phyloP scores from a whole-genome alignment of 1,140 invertebrate species.

The Drosophila setifemur region DNA sequence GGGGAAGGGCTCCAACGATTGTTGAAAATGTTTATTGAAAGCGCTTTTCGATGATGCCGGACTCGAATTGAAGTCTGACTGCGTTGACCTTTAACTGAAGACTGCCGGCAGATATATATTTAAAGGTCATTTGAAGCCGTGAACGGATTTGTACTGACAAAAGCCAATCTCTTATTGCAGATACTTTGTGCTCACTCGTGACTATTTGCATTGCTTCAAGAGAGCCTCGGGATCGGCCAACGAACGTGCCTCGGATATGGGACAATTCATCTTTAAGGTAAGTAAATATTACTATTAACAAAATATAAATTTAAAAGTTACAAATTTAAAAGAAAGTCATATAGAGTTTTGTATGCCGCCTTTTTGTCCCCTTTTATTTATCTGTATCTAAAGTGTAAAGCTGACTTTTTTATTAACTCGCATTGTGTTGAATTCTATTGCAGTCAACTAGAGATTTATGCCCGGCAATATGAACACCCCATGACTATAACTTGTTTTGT shows the following conservation, averaged over 20 bases:
- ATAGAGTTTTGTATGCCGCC: neutral
- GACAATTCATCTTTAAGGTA: slow-evolving; percentile 88
- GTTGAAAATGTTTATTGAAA: slow-evolving; percentile 38
- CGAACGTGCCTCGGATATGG: slow-evolving; percentile 87
- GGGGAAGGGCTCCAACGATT: slow-evolving; percentile 17
- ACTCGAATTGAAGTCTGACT: slow-evolving; percentile 22
- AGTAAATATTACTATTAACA: slow-evolving; percentile 18
- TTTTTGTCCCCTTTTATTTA: neutral
- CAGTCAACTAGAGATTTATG: slow-evolving; percentile 52
- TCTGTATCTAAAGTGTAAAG: neutral
- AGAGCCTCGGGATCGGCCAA: slow-evolving; percentile 84
- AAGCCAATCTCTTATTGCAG: slow-evolving; percentile 51
- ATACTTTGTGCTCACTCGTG: slow-evolving; percentile 87
- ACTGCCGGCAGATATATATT: slow-evolving; percentile 26
- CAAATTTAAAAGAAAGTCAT: neutral
- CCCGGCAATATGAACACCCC: slow-evolving; percentile 43
- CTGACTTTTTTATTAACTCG: slow-evolving; percentile 49
- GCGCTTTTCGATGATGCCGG: slow-evolving; percentile 13
- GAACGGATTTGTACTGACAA: slow-evolving; percentile 11
- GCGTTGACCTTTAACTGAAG: slow-evolving; percentile 56
- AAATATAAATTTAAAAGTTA: neutral
- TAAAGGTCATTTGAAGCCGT: slow-evolving; percentile 27
- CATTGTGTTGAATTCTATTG: slow-evolving; percentile 65
- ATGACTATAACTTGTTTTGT: slow-evolving; percentile 24
- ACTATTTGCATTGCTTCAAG: slow-evolving; percentile 88